A percentile compares a stretch with the other conserved stretches of the same genome.
Evolutionary conservation across 2,113 vertebrate genomes (phyloP).

Genomic region (Rhinolophus ferrumequinum): DNA sequence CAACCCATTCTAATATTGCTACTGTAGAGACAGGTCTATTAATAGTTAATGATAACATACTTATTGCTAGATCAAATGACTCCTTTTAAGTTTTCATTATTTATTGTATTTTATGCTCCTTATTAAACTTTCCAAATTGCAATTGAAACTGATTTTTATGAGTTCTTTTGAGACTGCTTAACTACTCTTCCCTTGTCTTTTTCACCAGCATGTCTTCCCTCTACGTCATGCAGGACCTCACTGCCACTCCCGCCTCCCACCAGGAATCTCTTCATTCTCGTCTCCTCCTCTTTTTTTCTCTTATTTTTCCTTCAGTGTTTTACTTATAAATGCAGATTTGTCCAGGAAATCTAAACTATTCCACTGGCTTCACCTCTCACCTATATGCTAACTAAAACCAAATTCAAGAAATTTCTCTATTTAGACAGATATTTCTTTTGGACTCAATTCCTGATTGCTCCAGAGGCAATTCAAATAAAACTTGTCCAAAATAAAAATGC

Average conservation of each 20-base stretch:
- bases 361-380: not conserved
- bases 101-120: not conserved
- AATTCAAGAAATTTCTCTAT: not conserved
- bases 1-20: not conserved
- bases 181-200: not conserved
- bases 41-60: not conserved
- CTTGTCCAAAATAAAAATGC: not conserved
- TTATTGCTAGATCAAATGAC: not conserved
- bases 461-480: not conserved
- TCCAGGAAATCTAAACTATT: too few species aligned
- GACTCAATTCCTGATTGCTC: not conserved
- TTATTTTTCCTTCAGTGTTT: too few species aligned
- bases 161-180: not conserved
- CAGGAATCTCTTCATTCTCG: not conserved
- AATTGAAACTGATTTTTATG: not conserved
- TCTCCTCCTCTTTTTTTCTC: not conserved
- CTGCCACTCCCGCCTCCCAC: not conserved
- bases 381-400: not conserved
- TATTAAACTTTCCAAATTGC: not conserved
- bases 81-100: not conserved
- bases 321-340: too few species aligned
- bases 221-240: not conserved
- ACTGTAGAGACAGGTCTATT: not conserved
- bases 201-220: not conserved
- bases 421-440: not conserved